A percentile compares a stretch with the other conserved stretches of the same genome.
Conservation (phyloP, 2,113 vertebrate species). For the Orthonyx spaldingii region DNA sequence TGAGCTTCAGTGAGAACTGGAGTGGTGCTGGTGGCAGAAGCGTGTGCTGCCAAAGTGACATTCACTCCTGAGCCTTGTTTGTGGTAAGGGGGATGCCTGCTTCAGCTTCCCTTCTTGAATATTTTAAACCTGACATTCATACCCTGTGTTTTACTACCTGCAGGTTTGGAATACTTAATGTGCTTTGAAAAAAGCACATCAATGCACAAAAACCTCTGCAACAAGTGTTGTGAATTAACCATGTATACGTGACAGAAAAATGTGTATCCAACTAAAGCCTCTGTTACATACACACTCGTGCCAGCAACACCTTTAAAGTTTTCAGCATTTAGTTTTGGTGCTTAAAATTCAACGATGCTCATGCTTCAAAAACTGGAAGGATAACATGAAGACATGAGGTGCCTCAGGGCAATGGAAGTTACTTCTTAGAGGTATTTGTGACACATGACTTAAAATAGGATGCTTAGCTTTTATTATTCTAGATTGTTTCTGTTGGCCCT, state of each 20-base stretch:
- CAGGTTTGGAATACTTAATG: background rate
- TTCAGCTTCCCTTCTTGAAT: background rate
- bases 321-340: background rate
- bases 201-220: background rate
- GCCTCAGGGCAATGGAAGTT: background rate
- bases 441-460: background rate
- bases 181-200: background rate
- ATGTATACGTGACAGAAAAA: background rate
- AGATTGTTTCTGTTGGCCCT: background rate
- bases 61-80: background rate
- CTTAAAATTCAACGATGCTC: background rate
- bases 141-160: background rate
- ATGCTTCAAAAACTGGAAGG: background rate
- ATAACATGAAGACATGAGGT: background rate
- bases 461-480: slow-evolving; percentile 1
- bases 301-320: background rate
- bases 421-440: slow-evolving; percentile 6
- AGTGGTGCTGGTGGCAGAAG: background rate
- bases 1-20: background rate
- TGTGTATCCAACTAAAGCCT: background rate
- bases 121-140: background rate
- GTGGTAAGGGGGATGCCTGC: background rate
- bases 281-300: background rate
- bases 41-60: background rate
- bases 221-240: background rate